A percentile compares a stretch with the other conserved stretches of the same genome.
Conservation (phyloP, 2,113 vertebrate species). For the Ascaphus truei region DNA sequence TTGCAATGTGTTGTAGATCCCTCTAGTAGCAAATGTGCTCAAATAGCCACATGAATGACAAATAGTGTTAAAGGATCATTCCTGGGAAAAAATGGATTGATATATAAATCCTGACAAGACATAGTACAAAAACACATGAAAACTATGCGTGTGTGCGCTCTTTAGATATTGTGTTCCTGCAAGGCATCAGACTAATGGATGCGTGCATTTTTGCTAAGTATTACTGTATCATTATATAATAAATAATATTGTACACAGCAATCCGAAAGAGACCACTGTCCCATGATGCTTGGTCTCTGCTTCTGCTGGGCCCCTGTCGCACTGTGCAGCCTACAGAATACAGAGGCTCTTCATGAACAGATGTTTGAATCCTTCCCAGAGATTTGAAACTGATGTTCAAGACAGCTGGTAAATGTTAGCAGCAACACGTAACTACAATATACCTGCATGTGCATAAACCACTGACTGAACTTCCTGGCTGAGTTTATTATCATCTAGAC, state of each 20-base stretch:
- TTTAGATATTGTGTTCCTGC: not conserved
- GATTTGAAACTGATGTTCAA: slow-evolving; percentile 57
- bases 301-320: slow-evolving; percentile 10
- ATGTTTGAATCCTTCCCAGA: slow-evolving; percentile 57
- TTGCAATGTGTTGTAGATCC: too few species aligned
- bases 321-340: not conserved
- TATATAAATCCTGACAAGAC: not conserved
- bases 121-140: not conserved
- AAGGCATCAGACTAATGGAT: not conserved
- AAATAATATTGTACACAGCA: slow-evolving; percentile 20
- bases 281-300: not conserved
- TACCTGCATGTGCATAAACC: slow-evolving; percentile 39
- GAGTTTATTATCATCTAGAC: slow-evolving; percentile 3
- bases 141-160: not conserved
- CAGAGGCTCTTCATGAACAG: slow-evolving; percentile 52
- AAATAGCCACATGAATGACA: too few species aligned
- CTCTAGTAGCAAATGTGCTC: too few species aligned
- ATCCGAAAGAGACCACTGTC: not conserved
- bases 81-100: not conserved
- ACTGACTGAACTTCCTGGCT: not conserved
- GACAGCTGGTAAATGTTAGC: slow-evolving; percentile 63
- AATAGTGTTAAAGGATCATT: too few species aligned
- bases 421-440: slow-evolving; percentile 38
- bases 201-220: not conserved
- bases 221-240: not conserved